These are phyloP conservation scores for Nezara viridula DNA, from an alignment of 2,888 invertebrate species.

Conservation along the genomic window DNA sequence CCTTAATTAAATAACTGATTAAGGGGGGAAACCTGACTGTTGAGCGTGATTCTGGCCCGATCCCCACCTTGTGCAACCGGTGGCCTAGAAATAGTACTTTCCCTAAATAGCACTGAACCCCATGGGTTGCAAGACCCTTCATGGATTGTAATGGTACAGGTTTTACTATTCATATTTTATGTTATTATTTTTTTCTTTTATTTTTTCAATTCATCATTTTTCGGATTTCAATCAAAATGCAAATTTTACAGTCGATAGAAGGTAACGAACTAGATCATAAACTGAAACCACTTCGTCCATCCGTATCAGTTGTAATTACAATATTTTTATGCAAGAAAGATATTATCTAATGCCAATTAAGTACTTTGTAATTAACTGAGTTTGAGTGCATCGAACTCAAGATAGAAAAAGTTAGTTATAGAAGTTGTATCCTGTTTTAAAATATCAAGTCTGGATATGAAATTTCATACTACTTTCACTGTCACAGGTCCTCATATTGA, in stretches of 20 bases:
- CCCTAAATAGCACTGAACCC: too few relatives aligned
- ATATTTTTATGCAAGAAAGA: neutral
- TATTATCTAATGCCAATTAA: slow-evolving; percentile 17
- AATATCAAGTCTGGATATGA: neutral
- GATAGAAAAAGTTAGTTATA: neutral
- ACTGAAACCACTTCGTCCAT: neutral
- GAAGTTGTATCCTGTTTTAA: neutral
- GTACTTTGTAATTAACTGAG: neutral
- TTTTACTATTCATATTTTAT: too few relatives aligned
- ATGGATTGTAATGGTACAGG: too few relatives aligned
- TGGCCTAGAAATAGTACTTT: too few relatives aligned
- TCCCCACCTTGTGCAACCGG: too few relatives aligned
- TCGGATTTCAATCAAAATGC: neutral
- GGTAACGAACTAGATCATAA: neutral
- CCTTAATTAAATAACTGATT: too few relatives aligned
- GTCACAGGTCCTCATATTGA: neutral
- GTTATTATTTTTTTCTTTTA: too few relatives aligned
- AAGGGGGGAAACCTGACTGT: too few relatives aligned
- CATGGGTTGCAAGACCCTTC: too few relatives aligned
- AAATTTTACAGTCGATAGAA: neutral
- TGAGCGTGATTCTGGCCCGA: too few relatives aligned
- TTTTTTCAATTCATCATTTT: too few relatives aligned
- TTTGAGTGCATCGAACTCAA: neutral
- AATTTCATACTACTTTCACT: slow-evolving; percentile 14
- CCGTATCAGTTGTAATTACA: neutral